These are phyloP conservation scores for Platyscapa corneri DNA, from an alignment of 1,140 invertebrate species.

Conservation along the genomic window DNA sequence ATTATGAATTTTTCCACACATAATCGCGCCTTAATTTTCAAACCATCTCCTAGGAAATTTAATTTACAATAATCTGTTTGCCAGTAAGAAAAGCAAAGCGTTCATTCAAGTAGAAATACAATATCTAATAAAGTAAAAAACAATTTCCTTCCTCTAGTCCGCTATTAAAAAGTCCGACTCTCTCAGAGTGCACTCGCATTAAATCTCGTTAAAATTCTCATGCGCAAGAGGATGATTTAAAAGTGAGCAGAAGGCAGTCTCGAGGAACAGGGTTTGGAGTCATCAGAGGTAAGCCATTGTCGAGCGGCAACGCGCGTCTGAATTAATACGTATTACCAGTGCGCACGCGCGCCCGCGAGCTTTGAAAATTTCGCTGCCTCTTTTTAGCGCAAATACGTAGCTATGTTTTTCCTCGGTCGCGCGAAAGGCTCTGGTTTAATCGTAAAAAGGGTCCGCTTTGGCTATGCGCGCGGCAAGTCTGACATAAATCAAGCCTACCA, in stretches of 20 bases:
- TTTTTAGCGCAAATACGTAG: not conserved
- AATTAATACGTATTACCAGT: not conserved
- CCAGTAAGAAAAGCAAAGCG: not conserved
- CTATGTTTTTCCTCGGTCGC: not conserved
- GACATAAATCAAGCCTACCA: constrained; percentile 53
- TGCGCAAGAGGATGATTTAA: not conserved
- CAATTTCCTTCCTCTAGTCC: too few relatives aligned
- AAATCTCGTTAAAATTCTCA: not conserved
- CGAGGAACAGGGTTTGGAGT: not conserved
- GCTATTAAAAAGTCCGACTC: too few relatives aligned
- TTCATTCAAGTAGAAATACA: not conserved
- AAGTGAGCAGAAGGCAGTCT: not conserved
- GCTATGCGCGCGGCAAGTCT: constrained; percentile 6
- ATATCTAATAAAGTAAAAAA: not conserved
- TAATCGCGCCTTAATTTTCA: not conserved
- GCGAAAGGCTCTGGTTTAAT: not conserved
- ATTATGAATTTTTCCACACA: not conserved
- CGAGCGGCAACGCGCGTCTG: not conserved
- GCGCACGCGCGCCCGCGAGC: not conserved
- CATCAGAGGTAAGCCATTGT: not conserved
- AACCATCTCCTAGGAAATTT: not conserved
- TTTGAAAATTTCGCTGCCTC: not conserved
- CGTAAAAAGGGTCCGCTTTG: not conserved
- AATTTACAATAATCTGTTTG: not conserved
- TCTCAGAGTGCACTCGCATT: not conserved